A percentile compares a stretch with the other conserved stretches of the same genome.
Conservation (phyloP, 2,113 vertebrate genomes). For the Sclerurus mexicanus region DNA sequence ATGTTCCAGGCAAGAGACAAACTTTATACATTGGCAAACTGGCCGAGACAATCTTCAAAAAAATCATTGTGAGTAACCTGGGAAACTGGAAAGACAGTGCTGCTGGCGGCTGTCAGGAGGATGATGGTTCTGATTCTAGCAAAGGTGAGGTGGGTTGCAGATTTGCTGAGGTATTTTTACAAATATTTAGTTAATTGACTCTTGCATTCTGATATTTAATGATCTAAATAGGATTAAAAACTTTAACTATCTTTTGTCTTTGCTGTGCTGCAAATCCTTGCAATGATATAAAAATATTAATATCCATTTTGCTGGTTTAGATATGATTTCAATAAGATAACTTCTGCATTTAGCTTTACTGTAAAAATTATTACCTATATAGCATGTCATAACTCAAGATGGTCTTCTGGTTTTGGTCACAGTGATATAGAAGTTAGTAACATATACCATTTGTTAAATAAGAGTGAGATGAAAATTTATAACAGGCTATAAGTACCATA, state of each 20-base stretch:
- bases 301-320: neutral
- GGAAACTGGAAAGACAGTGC: neutral
- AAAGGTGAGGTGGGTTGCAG: neutral
- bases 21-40: neutral
- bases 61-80: neutral
- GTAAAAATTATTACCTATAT: slow-evolving; percentile 28
- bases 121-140: neutral
- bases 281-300: neutral
- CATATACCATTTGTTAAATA: slow-evolving; percentile 19
- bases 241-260: neutral
- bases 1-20: neutral
- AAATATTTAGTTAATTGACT: neutral
- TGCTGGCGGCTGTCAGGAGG: neutral
- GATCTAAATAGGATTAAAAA: neutral
- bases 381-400: neutral
- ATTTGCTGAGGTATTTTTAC: neutral
- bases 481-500: neutral
- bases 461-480: slow-evolving; percentile 35
- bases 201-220: neutral
- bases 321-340: neutral
- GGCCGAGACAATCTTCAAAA: neutral
- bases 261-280: neutral
- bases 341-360: slow-evolving; percentile 7
- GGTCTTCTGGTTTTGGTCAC: slow-evolving; percentile 17
- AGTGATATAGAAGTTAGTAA: neutral